Base-by-base conservation (phyloP, 1,140 invertebrate genomes). In the Condylostylus longicornis region DNA sequence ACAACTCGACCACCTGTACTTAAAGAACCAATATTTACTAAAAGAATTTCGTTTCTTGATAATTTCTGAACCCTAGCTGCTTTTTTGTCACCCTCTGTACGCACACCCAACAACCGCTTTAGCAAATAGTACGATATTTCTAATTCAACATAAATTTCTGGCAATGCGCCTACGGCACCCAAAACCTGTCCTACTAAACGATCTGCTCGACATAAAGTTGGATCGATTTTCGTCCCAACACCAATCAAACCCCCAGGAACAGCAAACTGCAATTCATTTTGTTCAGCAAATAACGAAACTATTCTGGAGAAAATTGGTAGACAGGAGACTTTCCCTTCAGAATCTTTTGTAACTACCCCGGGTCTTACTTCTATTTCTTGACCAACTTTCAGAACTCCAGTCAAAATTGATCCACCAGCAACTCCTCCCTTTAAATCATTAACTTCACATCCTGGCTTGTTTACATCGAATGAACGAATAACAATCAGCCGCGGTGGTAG, bases 141-240 rank as follows among this genome's bases (percentile, higher is more conserved):
- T 35, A 99, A 70, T 62, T 98, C 95, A 44, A 89, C 91, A 63
- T 91, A 98, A 53, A 99, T 98, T 52, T 91, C 85, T 0, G 96
- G 96, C 38, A 99, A 64, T 23, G 87, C 82, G 14, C 89, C 93
- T 22, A 98, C 89, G 21, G 91, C 89, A n/a, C 96, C 96, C 13
- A 99, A 70, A 34, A 97, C 91, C 68, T 98, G 94, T 40, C 95
- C 95, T 2, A 98, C 95, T 50, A 99, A 74, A 54, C 95, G 76
- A 74, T 99, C 96, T 48, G 93, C 95, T 55, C 96, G 72, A 52
- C 95, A 98, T 7, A 98, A 66, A 8, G 91, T 98, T 1, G 95
- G 95, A 63, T 99, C 96, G 53, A 99, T 98, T 67, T 95, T 94
- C 1, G 95, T 98, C 48, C 95, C 95, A 18, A 99, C 95, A 66